phyloP scores from a whole-genome alignment of 2,113 vertebrate species.

The Cyprinodon brontotheroides region DNA sequence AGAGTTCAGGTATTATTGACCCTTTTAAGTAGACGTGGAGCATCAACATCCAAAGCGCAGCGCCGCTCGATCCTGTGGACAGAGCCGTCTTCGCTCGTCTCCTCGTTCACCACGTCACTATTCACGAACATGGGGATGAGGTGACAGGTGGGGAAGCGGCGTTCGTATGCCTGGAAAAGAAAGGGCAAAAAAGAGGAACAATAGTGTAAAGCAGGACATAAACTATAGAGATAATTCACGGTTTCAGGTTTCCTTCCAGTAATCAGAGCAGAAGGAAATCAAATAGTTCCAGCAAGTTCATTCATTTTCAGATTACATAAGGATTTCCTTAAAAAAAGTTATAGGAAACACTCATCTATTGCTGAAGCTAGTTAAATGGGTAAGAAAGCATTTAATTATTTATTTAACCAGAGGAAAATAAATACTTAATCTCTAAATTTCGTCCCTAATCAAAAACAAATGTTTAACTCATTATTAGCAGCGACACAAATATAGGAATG shows the following conservation, averaged over 20 bases:
- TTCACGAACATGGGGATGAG: constrained; percentile 97
- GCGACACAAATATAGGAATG: not conserved
- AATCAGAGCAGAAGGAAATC: not conserved
- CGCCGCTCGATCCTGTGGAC: constrained; percentile 85
- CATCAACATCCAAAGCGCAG: constrained; percentile 96
- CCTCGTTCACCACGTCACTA: constrained; percentile 88
- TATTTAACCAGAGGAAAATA: not conserved
- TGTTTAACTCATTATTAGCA: too few species aligned
- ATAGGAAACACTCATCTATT: not conserved
- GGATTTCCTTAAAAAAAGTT: not conserved
- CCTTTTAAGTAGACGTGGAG: constrained; percentile 92
- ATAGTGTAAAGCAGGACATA: not conserved
- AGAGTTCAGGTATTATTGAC: constrained; percentile 61
- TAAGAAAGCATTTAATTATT: not conserved
- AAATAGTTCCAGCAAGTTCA: not conserved
- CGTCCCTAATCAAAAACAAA: too few species aligned
- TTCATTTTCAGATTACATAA: not conserved
- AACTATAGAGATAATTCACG: not conserved
- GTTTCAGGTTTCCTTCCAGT: not conserved
- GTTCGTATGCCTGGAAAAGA: constrained; percentile 88
- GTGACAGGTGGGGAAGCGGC: constrained; percentile 93
- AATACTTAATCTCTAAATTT: not conserved
- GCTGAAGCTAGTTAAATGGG: too few species aligned
- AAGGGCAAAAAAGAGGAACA: not conserved
- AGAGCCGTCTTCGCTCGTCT: constrained; percentile 86